Conservation (phyloP, 2,888 invertebrate species). For the Pollenia labialis region DNA sequence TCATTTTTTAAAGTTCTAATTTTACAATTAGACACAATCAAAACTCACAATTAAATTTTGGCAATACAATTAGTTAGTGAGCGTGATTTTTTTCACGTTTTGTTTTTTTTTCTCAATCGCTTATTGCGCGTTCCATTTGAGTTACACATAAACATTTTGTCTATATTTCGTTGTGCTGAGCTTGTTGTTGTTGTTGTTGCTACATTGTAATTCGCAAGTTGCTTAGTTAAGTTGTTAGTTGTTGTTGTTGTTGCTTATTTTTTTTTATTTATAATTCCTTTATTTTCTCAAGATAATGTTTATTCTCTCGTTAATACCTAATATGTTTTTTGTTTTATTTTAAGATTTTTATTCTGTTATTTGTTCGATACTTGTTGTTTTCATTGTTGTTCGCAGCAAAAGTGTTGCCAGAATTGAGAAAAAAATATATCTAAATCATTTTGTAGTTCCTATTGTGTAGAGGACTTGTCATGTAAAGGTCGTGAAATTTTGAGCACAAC, state of each 20-base stretch:
- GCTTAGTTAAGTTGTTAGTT: not conserved
- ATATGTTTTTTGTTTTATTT: not conserved
- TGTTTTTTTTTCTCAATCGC: too few relatives aligned
- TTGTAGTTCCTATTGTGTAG: not conserved
- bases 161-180: too few relatives aligned
- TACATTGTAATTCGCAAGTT: too few relatives aligned
- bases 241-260: not conserved
- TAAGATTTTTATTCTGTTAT: conserved; percentile 10
- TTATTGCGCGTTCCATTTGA: too few relatives aligned
- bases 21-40: too few relatives aligned
- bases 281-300: not conserved
- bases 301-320: not conserved
- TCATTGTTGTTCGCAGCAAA: not conserved
- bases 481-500: not conserved
- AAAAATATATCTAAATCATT: not conserved
- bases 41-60: too few relatives aligned
- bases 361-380: not conserved
- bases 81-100: too few relatives aligned
- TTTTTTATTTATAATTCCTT: not conserved
- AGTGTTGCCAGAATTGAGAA: conserved; percentile 15
- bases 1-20: too few relatives aligned
- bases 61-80: too few relatives aligned
- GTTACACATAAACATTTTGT: too few relatives aligned
- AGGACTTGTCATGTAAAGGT: not conserved
- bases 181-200: too few relatives aligned